Conservation (phyloP, 2,113 vertebrate species). For the Oxyura jamaicensis region DNA sequence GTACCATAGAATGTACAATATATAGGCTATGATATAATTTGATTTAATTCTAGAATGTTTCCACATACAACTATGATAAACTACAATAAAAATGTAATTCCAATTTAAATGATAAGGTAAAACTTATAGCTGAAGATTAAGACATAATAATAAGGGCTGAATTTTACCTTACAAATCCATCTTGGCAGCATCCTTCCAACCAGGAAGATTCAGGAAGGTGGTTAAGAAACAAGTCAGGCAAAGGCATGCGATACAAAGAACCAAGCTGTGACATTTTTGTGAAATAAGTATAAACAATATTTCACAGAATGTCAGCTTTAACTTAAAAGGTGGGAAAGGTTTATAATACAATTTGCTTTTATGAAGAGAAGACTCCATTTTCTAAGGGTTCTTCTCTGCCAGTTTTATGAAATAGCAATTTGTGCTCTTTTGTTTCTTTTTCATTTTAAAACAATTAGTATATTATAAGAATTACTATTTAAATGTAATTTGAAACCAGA, state of each 20-base stretch:
- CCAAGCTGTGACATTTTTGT: background rate
- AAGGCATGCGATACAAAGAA: background rate
- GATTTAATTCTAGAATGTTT: background rate
- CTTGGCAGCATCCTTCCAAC: background rate
- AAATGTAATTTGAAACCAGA: constrained; percentile 28
- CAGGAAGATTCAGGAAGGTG: background rate
- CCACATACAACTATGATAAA: background rate
- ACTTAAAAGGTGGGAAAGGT: background rate
- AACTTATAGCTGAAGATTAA: background rate
- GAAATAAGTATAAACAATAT: background rate
- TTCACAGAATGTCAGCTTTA: background rate
- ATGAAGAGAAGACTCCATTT: background rate
- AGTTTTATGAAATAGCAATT: background rate
- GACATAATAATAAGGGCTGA: background rate
- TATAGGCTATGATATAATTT: background rate
- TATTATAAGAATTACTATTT: background rate
- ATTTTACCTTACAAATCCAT: background rate
- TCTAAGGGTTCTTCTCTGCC: background rate
- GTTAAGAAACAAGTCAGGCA: background rate
- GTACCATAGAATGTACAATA: background rate
- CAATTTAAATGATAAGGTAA: background rate
- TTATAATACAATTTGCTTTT: background rate
- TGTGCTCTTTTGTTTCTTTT: background rate
- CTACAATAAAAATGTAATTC: background rate
- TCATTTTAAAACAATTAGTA: constrained; percentile 18